Percentiles rank a stretch among this genome's conserved stretches.
These are phyloP conservation scores for Penaeus indicus DNA, from an alignment of 1,140 invertebrate genomes.

Conservation along the genomic window DNA sequence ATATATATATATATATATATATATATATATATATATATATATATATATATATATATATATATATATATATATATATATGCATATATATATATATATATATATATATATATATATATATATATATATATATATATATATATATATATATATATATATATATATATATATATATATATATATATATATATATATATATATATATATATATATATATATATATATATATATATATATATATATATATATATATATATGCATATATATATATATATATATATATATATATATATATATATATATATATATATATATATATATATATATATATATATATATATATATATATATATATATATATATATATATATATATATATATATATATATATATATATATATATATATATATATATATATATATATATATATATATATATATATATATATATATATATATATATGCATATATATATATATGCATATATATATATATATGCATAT, in stretches of 20 bases:
- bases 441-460: too few relatives aligned
- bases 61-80: constrained; percentile 27
- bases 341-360: not conserved
- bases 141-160: constrained; percentile 21
- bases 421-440: too few relatives aligned
- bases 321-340: not conserved
- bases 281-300: constrained; percentile 2
- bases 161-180: constrained; percentile 26
- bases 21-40: not conserved
- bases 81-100: constrained; percentile 23
- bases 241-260: constrained; percentile 4
- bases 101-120: constrained; percentile 22
- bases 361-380: not conserved
- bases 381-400: too few relatives aligned
- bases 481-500: too few relatives aligned
- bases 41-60: constrained; percentile 12
- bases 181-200: constrained; percentile 30
- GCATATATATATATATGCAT: too few relatives aligned
- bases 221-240: constrained; percentile 15
- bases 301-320: not conserved
- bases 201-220: constrained; percentile 28
- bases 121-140: constrained; percentile 18
- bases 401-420: too few relatives aligned
- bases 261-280: constrained; percentile 14
- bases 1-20: not conserved